Percentiles rank a stretch among this genome's conserved stretches.
These are phyloP conservation scores for Ganaspis sp. DNA, from an alignment of 1,140 invertebrate species.

Conservation along the genomic window DNA sequence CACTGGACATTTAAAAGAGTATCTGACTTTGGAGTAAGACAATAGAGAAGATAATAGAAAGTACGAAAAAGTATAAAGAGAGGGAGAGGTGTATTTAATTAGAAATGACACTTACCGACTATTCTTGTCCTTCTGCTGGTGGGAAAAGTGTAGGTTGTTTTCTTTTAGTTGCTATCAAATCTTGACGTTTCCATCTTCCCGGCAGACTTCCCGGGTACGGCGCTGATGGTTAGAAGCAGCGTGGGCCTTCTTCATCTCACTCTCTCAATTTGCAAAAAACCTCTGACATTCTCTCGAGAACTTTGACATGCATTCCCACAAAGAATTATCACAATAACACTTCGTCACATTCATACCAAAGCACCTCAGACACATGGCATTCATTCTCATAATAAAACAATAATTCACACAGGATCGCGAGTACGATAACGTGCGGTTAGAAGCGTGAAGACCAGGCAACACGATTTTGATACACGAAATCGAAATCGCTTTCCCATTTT, in stretches of 20 bases:
- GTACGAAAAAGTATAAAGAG: not conserved
- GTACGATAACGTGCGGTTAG: not conserved
- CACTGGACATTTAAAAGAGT: not conserved
- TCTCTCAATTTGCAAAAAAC: not conserved
- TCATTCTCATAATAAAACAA: slow-evolving; percentile 21
- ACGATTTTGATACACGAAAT: not conserved
- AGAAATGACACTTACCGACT: slow-evolving; percentile 28
- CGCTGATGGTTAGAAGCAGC: slow-evolving; percentile 26
- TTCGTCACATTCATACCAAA: not conserved
- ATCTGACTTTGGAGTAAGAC: not conserved
- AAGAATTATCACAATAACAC: not conserved
- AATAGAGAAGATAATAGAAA: not conserved
- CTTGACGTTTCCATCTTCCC: slow-evolving; percentile 21
- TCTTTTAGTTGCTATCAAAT: slow-evolving; percentile 22
- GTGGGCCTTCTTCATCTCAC: slow-evolving; percentile 20
- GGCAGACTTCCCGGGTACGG: slow-evolving; percentile 27
- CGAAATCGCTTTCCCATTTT: not conserved
- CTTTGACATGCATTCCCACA: not conserved
- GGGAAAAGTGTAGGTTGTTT: slow-evolving; percentile 3
- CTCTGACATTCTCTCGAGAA: not conserved
- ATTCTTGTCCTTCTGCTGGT: not conserved
- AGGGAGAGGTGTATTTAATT: not conserved
- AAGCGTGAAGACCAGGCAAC: not conserved
- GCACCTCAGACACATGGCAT: slow-evolving; percentile 15
- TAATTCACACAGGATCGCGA: not conserved